These are phyloP conservation scores for Cerastis rubricosa DNA, from an alignment of 2,888 invertebrate species.

Conservation along the genomic window DNA sequence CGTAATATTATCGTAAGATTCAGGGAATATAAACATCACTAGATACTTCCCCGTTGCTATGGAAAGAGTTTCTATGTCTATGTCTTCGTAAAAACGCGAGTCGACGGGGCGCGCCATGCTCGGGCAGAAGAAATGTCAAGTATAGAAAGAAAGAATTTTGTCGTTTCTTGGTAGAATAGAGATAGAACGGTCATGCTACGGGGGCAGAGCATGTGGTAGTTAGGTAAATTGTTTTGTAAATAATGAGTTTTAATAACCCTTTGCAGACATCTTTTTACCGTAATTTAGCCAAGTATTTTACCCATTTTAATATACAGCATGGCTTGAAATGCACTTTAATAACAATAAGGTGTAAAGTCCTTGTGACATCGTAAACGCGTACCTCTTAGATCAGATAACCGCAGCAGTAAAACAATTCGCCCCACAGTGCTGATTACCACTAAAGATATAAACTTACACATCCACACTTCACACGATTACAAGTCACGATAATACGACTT, in stretches of 20 bases:
- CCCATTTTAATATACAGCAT: not conserved
- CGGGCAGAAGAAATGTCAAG: too few species aligned
- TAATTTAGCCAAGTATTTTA: not conserved
- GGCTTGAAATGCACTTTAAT: not conserved
- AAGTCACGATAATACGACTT: constrained; percentile 45
- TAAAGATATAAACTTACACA: constrained; percentile 49
- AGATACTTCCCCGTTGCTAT: too few species aligned
- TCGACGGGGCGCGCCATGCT: too few species aligned
- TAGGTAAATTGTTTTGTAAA: not conserved
- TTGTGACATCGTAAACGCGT: constrained; percentile 6
- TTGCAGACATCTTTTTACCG: not conserved
- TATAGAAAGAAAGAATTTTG: too few species aligned
- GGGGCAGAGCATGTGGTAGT: too few species aligned
- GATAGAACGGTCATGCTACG: too few species aligned
- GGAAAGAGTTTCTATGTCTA: too few species aligned
- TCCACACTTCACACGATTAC: constrained; percentile 15
- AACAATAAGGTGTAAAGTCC: not conserved
- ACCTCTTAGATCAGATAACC: constrained; percentile 25
- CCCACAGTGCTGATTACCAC: constrained; percentile 31
- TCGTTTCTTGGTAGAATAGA: too few species aligned
- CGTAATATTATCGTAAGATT: too few species aligned
- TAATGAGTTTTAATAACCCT: not conserved
- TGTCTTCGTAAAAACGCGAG: too few species aligned
- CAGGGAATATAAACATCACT: too few species aligned
- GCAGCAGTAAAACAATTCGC: constrained; percentile 22